Conservation (phyloP, 2,113 vertebrate species). For the Brienomyrus brachyistius region DNA sequence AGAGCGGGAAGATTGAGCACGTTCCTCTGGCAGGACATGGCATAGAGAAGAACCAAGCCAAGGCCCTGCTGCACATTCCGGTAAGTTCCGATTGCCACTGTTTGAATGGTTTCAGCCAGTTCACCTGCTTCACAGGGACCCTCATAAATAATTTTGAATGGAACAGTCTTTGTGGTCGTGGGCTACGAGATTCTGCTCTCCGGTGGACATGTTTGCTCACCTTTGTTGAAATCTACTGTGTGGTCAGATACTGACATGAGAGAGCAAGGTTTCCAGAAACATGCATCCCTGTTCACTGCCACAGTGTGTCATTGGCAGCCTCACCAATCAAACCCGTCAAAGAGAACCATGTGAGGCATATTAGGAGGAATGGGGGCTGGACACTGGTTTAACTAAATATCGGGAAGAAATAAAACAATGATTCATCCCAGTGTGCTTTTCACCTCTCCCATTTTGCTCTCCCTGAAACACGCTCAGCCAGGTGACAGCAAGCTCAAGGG, state of each 20-base stretch:
- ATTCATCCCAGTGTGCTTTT: not conserved
- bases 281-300: not conserved
- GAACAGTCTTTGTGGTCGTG: not conserved
- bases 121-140: not conserved
- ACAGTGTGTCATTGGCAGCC: not conserved
- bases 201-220: not conserved
- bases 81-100: slow-evolving; percentile 55
- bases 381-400: not conserved
- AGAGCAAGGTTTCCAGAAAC: not conserved
- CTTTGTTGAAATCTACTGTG: not conserved
- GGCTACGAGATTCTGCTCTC: not conserved
- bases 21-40: slow-evolving; percentile 70
- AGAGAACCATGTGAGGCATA: not conserved
- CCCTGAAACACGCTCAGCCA: not conserved
- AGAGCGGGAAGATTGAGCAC: slow-evolving; percentile 81
- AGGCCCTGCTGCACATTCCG: slow-evolving; percentile 72
- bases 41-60: slow-evolving; percentile 73
- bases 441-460: not conserved
- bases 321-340: not conserved
- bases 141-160: not conserved
- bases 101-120: too few relatives aligned
- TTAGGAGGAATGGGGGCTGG: not conserved
- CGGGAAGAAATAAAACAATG: not conserved
- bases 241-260: not conserved
- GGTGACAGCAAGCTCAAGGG: not conserved